A percentile compares a stretch with the other conserved stretches of the same genome.
These are phyloP conservation scores for Agrotis segetum DNA, from an alignment of 2,888 invertebrate species.

Conservation along the genomic window DNA sequence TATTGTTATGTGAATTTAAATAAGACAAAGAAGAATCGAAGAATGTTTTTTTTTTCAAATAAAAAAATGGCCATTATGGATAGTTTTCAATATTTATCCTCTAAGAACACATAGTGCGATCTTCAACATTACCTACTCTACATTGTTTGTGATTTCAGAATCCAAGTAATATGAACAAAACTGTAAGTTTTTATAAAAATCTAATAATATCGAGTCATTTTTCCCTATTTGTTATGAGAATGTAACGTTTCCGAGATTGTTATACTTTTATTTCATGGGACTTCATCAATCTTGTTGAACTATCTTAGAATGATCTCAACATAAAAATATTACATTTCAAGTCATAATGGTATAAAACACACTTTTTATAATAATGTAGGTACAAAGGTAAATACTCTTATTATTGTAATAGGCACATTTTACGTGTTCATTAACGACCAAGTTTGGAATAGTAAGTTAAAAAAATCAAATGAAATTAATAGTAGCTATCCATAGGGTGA, in stretches of 20 bases:
- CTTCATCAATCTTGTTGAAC: conserved; percentile 48
- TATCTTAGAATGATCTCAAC: conserved; percentile 46
- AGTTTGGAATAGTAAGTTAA: neutral
- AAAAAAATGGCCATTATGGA: neutral
- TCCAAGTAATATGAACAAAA: conserved; percentile 38
- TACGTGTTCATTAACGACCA: neutral
- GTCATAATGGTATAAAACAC: conserved; percentile 33
- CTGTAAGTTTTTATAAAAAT: conserved; percentile 42
- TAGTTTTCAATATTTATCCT: conserved; percentile 14
- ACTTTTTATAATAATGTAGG: neutral
- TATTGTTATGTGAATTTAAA: too few relatives aligned
- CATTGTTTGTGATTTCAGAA: conserved; percentile 19
- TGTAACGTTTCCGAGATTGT: conserved; percentile 48
- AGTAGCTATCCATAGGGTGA: too few relatives aligned
- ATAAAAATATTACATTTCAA: conserved; percentile 34
- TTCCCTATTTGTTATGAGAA: conserved; percentile 49
- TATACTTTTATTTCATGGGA: conserved; percentile 44
- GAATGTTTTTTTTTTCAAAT: too few relatives aligned
- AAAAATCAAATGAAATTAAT: too few relatives aligned
- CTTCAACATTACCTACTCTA: conserved; percentile 14
- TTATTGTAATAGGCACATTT: neutral
- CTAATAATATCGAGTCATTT: conserved; percentile 45
- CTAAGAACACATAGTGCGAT: neutral
- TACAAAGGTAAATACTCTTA: too few relatives aligned
- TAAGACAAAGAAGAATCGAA: too few relatives aligned